These are phyloP conservation scores for Thaleichthys pacificus DNA, from an alignment of 2,797 vertebrate species.

Conservation along the genomic window DNA sequence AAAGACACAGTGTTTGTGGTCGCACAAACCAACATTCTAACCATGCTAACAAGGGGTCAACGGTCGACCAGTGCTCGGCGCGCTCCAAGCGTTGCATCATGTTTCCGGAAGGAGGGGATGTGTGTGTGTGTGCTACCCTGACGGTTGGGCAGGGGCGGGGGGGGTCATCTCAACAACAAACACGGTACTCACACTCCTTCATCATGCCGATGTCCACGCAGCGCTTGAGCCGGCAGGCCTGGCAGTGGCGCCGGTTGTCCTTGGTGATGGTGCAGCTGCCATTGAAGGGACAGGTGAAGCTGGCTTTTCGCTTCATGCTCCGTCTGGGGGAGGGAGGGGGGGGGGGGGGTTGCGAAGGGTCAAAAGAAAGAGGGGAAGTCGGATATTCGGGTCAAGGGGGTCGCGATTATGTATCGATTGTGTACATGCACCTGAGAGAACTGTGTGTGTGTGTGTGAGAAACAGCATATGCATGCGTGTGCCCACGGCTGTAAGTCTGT, in stretches of 20 bases:
- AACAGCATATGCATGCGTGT: background rate
- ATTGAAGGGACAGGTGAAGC: constrained; percentile 83
- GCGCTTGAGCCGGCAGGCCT: constrained; percentile 95
- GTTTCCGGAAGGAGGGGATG: constrained; percentile 13
- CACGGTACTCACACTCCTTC: constrained; percentile 86
- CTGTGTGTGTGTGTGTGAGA: background rate
- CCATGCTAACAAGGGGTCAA: constrained; percentile 59
- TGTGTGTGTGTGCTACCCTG: too few relatives aligned
- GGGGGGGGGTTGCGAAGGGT: background rate
- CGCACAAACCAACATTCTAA: constrained; percentile 47
- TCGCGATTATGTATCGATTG: too few relatives aligned
- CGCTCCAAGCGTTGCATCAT: constrained; percentile 64
- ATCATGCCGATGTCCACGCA: constrained; percentile 80
- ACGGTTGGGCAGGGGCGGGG: constrained; percentile 55
- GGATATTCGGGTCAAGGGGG: background rate
- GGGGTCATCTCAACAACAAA: too few relatives aligned
- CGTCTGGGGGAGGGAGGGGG: constrained; percentile 63
- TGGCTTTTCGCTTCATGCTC: constrained; percentile 85
- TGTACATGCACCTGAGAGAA: background rate
- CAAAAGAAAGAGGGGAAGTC: too few relatives aligned
- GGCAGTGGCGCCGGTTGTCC: constrained; percentile 96
- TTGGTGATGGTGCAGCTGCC: constrained; percentile 86
- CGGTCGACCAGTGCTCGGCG: constrained; percentile 63
- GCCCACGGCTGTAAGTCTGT: background rate
- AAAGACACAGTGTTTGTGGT: constrained; percentile 35